Evolutionary conservation across 2,113 vertebrate species (phyloP).

Genomic region (Arizona elegans): DNA sequence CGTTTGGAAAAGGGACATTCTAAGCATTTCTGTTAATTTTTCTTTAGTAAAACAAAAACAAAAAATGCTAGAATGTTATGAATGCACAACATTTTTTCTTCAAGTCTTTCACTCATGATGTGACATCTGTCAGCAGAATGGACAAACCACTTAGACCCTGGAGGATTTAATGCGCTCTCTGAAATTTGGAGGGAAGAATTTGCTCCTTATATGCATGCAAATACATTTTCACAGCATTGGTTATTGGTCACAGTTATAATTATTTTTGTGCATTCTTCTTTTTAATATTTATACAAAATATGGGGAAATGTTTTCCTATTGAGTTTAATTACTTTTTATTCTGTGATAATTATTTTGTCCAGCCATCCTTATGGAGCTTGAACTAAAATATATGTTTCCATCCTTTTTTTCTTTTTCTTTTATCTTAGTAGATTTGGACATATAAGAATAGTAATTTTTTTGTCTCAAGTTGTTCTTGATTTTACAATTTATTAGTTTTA

Average conservation of each 20-base stretch:
- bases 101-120: background rate
- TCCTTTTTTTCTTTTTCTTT: constrained; percentile 1
- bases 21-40: background rate
- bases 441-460: constrained; percentile 6
- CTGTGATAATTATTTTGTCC: constrained; percentile 24
- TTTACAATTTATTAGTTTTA: constrained; percentile 5
- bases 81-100: background rate
- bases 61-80: background rate
- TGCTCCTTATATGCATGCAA: background rate
- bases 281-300: constrained; percentile 33
- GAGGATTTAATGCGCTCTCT: background rate
- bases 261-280: constrained; percentile 24
- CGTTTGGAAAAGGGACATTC: background rate
- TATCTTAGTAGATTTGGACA: background rate
- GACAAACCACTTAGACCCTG: too few species aligned
- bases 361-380: constrained; percentile 34
- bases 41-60: background rate
- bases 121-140: background rate
- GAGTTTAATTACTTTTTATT: constrained; percentile 37
- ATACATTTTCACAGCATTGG: background rate
- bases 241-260: background rate
- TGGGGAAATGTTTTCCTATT: constrained; percentile 26
- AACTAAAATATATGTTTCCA: constrained; percentile 31
- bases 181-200: background rate
- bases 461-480: background rate